Base-by-base conservation (phyloP, 2,888 invertebrate genomes). In the Rhamnusium bicolor region DNA sequence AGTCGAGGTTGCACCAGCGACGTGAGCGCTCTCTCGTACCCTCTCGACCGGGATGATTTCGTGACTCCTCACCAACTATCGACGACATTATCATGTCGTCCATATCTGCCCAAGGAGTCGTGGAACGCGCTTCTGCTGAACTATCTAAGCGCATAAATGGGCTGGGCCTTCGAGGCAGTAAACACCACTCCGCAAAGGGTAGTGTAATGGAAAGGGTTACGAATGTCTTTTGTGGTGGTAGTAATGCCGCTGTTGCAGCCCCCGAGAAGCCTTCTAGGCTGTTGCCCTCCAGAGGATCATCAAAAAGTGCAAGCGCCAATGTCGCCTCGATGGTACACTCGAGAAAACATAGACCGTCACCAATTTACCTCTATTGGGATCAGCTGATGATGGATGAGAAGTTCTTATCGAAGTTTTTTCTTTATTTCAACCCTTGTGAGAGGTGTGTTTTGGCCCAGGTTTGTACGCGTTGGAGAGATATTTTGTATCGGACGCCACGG, bases 41-140 rank as follows among this genome's bases (percentile, higher is more conserved):
- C 70, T 40, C 60, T 65, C 70, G 58, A 56, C 61, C 72, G 74
- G 51, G 46, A 75, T 72, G 76, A 62, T 70, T 56, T 76, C 73
- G 79, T 75, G 76, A 77, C 75, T 74, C 70, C 54, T 21, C 16
- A 10, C 46, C 54, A 40, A 16, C 12, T 5, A 46, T 12, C 65
- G 63, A 68, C 76, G 65, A 62, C 66, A n/a, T 40, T 74, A 79
- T 71, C 76, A 94, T 94, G 94, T 94, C 94, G 87, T 94, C 94
- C 85, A 94, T 95, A 89, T 95, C 95, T 83, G 94, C 95, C 84
- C 95, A 95, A 89, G 96, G 96, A 85, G 96, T 96, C 86, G 96
- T 96, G 88, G 96, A 96, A 91, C 92, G 96, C 85, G 96, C 96
- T 84, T 96, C 95, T 82, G 96, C 96, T 79, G 96, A 96, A 89